phyloP scores from a whole-genome alignment of 1,140 invertebrate species.

The Drosophila miranda region DNA sequence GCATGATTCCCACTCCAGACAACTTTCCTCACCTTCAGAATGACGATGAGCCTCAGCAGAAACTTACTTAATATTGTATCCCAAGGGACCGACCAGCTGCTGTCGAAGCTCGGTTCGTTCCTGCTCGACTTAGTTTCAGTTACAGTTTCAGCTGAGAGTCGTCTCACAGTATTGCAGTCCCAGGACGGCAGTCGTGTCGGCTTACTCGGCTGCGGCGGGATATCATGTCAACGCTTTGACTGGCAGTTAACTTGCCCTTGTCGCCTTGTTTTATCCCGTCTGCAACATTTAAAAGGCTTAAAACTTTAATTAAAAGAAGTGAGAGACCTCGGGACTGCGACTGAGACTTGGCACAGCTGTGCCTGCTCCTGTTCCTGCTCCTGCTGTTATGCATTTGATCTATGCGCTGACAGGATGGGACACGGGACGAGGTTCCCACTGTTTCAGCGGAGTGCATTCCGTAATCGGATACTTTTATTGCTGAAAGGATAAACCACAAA shows the following conservation, averaged over 20 bases:
- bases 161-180: not conserved
- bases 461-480: slow-evolving; percentile 81
- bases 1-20: too few species aligned
- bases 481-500: slow-evolving; percentile 79
- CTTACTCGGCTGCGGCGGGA: slow-evolving; percentile 46
- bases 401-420: slow-evolving; percentile 55
- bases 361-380: slow-evolving; percentile 22
- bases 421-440: slow-evolving; percentile 10
- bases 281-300: slow-evolving; percentile 71
- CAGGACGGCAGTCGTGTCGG: slow-evolving; percentile 32
- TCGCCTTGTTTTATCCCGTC: slow-evolving; percentile 56
- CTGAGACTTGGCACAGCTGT: slow-evolving; percentile 46
- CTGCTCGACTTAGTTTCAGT: slow-evolving; percentile 9
- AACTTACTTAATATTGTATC: too few species aligned
- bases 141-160: slow-evolving; percentile 6
- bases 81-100: slow-evolving; percentile 13
- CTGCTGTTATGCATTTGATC: slow-evolving; percentile 68
- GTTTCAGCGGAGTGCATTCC: slow-evolving; percentile 62
- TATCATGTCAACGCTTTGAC: slow-evolving; percentile 74
- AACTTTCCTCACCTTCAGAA: too few species aligned
- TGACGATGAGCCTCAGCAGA: too few species aligned
- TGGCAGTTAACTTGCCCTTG: slow-evolving; percentile 74
- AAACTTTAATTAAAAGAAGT: slow-evolving; percentile 75
- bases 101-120: slow-evolving; percentile 20
- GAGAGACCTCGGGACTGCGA: not conserved